Percentiles rank a stretch among this genome's conserved stretches.
phyloP scores from a whole-genome alignment of 2,113 vertebrate species.

The Gorsachius goisagi region DNA sequence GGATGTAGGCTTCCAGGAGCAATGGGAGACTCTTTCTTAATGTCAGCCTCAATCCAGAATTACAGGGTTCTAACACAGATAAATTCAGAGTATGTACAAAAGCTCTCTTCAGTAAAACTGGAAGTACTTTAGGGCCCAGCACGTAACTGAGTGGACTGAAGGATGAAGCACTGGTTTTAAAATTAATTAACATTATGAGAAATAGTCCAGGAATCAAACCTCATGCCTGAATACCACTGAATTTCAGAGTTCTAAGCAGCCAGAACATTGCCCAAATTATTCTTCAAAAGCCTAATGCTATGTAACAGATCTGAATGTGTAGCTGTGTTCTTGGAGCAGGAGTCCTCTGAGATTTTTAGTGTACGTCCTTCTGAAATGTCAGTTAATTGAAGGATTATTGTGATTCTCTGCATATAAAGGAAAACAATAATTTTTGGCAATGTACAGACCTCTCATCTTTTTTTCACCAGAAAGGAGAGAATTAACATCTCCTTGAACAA shows the following conservation, averaged over 20 bases:
- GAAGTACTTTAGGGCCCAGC: background rate
- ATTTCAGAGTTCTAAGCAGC: background rate
- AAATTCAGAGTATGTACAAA: background rate
- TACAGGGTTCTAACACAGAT: background rate
- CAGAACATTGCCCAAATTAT: background rate
- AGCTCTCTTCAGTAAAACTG: background rate
- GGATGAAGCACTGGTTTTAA: background rate
- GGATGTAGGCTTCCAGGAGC: background rate
- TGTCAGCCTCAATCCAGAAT: background rate
- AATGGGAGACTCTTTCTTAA: background rate
- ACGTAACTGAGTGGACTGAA: background rate
- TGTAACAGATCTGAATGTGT: background rate
- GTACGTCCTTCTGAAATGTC: background rate
- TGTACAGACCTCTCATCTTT: background rate
- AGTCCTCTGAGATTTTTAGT: background rate
- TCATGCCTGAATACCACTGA: background rate
- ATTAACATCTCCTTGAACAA: background rate
- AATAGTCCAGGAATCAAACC: background rate
- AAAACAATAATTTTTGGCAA: background rate
- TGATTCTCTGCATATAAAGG: background rate
- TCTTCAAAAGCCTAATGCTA: background rate
- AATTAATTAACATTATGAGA: background rate
- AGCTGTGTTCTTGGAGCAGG: background rate
- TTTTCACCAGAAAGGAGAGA: background rate
- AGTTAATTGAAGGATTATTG: background rate